phyloP scores from a whole-genome alignment of 1,140 invertebrate species.

The Helicoverpa armigera region DNA sequence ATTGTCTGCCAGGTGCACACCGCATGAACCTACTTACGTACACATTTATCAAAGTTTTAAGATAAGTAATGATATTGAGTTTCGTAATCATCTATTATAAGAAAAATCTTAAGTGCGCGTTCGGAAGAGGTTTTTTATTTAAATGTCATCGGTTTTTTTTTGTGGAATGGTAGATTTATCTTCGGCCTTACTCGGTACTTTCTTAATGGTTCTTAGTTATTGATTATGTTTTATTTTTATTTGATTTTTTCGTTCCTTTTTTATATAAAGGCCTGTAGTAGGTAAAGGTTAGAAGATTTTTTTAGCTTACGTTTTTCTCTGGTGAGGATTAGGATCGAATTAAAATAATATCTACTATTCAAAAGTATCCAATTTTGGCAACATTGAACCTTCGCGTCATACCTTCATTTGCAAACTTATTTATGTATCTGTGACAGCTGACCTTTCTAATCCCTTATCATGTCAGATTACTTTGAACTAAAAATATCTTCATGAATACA shows the following conservation, averaged over 20 bases:
- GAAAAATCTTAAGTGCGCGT: background rate
- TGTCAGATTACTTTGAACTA: background rate
- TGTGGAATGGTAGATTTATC: background rate
- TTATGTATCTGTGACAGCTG: slow-evolving; percentile 13
- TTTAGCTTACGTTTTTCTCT: too few species aligned
- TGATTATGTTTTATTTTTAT: too few species aligned
- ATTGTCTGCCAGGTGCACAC: slow-evolving; percentile 59
- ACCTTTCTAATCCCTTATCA: slow-evolving; percentile 20
- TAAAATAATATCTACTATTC: too few species aligned
- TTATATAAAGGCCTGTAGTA: too few species aligned
- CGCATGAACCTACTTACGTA: background rate
- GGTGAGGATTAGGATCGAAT: too few species aligned
- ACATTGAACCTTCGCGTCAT: background rate
- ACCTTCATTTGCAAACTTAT: background rate
- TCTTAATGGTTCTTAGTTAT: background rate
- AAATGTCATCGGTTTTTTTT: slow-evolving; percentile 5
- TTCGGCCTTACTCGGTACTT: background rate
- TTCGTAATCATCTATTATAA: slow-evolving; percentile 21
- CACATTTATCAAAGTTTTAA: slow-evolving; percentile 60
- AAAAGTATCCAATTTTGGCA: background rate
- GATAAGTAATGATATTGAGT: slow-evolving; percentile 46
- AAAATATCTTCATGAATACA: slow-evolving; percentile 14
- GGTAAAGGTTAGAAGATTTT: too few species aligned
- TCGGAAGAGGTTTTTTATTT: background rate
- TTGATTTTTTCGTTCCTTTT: too few species aligned